Base-by-base conservation (phyloP, 2,888 invertebrate species). In the Venustoraphidia nigricollis region DNA sequence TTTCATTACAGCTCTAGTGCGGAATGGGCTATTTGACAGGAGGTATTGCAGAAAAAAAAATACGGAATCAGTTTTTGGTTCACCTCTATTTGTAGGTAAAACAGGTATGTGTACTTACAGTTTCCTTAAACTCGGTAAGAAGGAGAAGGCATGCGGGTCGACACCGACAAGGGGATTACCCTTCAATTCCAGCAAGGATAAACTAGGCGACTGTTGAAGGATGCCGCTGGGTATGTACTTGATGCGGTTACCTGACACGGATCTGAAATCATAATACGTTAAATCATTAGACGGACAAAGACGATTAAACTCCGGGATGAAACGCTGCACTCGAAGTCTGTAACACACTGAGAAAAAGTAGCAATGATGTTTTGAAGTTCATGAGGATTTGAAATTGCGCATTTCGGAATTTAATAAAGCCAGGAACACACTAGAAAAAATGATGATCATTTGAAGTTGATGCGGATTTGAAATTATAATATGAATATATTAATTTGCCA, bases 221-320 rank as follows among this genome's bases (percentile, higher is more conserved):
- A 80, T 74, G 49, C 82, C 76, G 47, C 75, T 76, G n/a, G 76
- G 77, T 59, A 92, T 77, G 65, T 74, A 77, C 60, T 78, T 79
- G 62, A 94, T 82, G 56, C 79, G 78, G 70, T 94, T 94, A 64
- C 83, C 81, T 34, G 86, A 83, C 62, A 91, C 69, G 41, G 86
- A 86, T 62, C 93, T 90, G 71, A 52, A 61, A 56, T 49, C 52
- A 47, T 10, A 42, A 37, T 27, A 27, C 27, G 27, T 27, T 27
- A 27, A 27, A 27, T 27, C 27, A 27, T 27, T 27, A 27, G 27
- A 27, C 27, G 27, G 27, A 27, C 27, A 6, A 27, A 27, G 27
- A 27, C 3, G 27, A 6, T 1, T 6, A 27, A 27, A 27, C 27
- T 27, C 3, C 6, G 27, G 6, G 6, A 6, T 27, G 27, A 27